Base-by-base conservation (phyloP, 1,140 invertebrate genomes). In the Meloidogyne floridensis region DNA sequence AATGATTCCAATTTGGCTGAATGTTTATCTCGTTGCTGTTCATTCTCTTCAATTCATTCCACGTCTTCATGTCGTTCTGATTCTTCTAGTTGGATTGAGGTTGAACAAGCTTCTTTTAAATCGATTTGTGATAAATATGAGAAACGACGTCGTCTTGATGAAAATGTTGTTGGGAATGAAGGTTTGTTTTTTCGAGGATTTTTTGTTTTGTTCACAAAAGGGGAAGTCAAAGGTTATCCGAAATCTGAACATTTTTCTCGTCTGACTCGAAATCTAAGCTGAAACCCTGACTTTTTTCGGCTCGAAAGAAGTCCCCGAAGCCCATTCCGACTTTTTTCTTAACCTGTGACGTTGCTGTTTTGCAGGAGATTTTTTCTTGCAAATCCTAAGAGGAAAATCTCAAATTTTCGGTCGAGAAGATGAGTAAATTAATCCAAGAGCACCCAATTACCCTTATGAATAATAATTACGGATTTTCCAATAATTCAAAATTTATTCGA, bases 81-180 rank as follows among this genome's bases (percentile, higher is more conserved):
- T 42, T 13, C 9, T 11, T 59, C 75, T 69, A 69, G 73, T 8
- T 83, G 82, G 82, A 83, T 84, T 69, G 74, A 80, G 8, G 76
- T 83, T 20, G 82, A 84, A 20, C 54, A 84, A n/a, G 56, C 53
- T 43, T 80, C 80, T 32, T 80, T 76, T 32, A 74, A 81, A 77
- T n/a, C 69, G 13, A 59, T 81, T 32, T 82, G 77, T 72, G 81
- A 82, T 59, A 72, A 71, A 42, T 82, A 82, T 53, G 78, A 72
- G 20, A 81, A 82, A 59, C 77, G 81, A 0, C 81, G 77, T 47
- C 72, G 77, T 47, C 18, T 79, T 51, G 77, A 79, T 42, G 13
- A 42, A 15, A 65, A n/a, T 18, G 75, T 0, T 56, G 75, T 0
- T 56, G 75, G 75, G 32, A 56, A 13, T n/a, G 15, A 65, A 42